Percentiles rank a stretch among this genome's conserved stretches.
Conservation (phyloP, 2,113 vertebrate species). For the Dunckerocampus dactyliophorus region DNA sequence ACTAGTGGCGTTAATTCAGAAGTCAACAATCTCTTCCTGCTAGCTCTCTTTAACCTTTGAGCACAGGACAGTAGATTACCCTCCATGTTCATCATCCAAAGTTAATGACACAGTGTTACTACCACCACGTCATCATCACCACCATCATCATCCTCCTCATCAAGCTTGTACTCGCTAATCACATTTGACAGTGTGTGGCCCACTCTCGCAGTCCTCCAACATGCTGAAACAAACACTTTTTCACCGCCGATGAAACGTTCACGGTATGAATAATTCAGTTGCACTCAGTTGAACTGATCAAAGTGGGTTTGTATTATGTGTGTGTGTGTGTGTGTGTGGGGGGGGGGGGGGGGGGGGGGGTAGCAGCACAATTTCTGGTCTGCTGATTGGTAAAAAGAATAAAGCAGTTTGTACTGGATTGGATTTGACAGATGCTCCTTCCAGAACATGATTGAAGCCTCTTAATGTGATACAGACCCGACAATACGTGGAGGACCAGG, state of each 20-base stretch:
- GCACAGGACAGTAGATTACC: neutral
- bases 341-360: no score
- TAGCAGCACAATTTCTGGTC: constrained; percentile 18
- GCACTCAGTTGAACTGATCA: constrained; percentile 45
- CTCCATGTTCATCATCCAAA: constrained; percentile 9
- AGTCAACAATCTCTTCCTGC: neutral
- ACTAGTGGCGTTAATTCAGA: no score
- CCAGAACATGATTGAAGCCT: constrained; percentile 50
- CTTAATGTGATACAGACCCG: constrained; percentile 27
- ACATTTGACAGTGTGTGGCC: constrained; percentile 11
- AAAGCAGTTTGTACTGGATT: constrained; percentile 56
- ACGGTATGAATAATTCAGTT: constrained; percentile 60
- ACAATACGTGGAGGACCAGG: constrained; percentile 8
- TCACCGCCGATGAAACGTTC: constrained; percentile 34
- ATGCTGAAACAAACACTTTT: constrained; percentile 32
- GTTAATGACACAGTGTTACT: constrained; percentile 11
- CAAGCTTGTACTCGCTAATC: neutral
- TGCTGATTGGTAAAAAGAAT: constrained; percentile 45
- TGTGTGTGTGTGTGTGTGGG: constrained; percentile 20
- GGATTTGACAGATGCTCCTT: constrained; percentile 63
- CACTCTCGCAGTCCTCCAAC: constrained; percentile 16
- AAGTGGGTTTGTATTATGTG: constrained; percentile 38
- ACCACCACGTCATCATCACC: neutral
- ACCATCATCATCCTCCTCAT: neutral
- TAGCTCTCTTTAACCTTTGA: constrained; percentile 1